These are phyloP conservation scores for Clivina fossor DNA, from an alignment of 2,888 invertebrate species.

Conservation along the genomic window DNA sequence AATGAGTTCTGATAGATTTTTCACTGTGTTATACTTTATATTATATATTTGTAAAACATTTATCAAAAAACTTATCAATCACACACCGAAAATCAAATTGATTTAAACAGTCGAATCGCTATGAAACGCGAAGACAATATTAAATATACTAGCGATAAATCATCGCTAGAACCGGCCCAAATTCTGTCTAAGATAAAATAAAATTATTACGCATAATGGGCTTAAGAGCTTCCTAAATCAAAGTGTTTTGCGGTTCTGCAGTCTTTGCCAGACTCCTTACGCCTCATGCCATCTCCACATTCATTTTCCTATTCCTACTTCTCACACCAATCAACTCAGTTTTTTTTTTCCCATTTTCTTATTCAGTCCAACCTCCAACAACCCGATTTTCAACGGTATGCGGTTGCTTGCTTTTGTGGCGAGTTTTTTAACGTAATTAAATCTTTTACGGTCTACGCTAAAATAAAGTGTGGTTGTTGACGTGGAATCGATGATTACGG, in stretches of 20 bases:
- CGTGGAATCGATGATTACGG: not conserved
- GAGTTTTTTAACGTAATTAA: not conserved
- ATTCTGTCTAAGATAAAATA: not conserved
- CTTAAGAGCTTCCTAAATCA: constrained; percentile 1
- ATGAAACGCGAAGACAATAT: not conserved
- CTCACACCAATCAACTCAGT: not conserved
- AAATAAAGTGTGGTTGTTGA: not conserved
- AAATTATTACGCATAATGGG: constrained; percentile 3
- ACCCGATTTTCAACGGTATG: too few relatives aligned
- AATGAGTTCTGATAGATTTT: too few relatives aligned
- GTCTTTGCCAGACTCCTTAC: too few relatives aligned
- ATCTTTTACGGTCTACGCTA: not conserved
- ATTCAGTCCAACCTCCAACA: not conserved
- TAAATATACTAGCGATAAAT: not conserved
- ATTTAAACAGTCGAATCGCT: not conserved
- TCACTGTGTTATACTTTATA: too few relatives aligned
- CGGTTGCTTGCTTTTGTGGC: too few relatives aligned
- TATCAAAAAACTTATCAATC: not conserved
- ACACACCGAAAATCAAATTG: too few relatives aligned
- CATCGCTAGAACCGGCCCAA: not conserved
- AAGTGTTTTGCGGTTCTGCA: too few relatives aligned
- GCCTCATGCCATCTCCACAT: too few relatives aligned
- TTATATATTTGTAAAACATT: not conserved
- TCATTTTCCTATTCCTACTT: too few relatives aligned
- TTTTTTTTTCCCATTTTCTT: not conserved